A percentile compares a stretch with the other conserved stretches of the same genome.
Evolutionary conservation across 1,140 invertebrate genomes (phyloP).

Genomic region (Hestina assimilis): DNA sequence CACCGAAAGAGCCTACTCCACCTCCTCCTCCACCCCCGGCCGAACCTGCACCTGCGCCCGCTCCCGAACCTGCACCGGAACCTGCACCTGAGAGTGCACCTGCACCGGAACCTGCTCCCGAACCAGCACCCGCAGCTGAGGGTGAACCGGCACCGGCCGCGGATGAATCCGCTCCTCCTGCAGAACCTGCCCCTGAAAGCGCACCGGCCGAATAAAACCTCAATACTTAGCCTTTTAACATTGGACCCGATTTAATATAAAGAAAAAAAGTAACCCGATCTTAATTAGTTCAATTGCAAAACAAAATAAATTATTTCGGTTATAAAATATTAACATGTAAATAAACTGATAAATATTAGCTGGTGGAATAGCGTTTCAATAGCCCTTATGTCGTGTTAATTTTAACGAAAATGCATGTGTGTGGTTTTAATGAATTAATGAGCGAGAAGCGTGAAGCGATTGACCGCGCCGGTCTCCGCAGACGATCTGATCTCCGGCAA

Average conservation of each 20-base stretch:
- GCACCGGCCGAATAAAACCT: conserved; percentile 15
- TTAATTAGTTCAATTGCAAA: conserved; percentile 5
- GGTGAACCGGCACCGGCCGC: conserved; percentile 25
- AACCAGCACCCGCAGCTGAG: conserved; percentile 21
- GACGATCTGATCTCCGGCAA: conserved; percentile 98
- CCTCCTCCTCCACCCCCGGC: conserved; percentile 35
- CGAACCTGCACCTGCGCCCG: conserved; percentile 28
- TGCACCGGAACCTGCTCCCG: no score
- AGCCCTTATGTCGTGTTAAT: background rate
- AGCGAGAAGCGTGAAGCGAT: conserved; percentile 18
- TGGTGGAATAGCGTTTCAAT: conserved; percentile 59
- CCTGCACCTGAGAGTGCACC: no score
- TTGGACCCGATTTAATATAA: background rate
- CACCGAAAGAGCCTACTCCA: conserved; percentile 60
- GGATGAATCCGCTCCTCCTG: conserved; percentile 1
- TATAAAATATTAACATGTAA: conserved; percentile 34
- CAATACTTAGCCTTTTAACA: background rate
- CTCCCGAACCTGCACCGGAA: conserved; percentile 16
- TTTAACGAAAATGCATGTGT: conserved; percentile 40
- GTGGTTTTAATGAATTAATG: conserved; percentile 29
- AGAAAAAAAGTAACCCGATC: conserved; percentile 7
- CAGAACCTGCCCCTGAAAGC: conserved; percentile 17
- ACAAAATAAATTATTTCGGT: background rate
- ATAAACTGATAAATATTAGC: conserved; percentile 58
- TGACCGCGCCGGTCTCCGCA: conserved; percentile 77